phyloP scores from a whole-genome alignment of 1,140 invertebrate genomes.

The Aphidius gifuensis region DNA sequence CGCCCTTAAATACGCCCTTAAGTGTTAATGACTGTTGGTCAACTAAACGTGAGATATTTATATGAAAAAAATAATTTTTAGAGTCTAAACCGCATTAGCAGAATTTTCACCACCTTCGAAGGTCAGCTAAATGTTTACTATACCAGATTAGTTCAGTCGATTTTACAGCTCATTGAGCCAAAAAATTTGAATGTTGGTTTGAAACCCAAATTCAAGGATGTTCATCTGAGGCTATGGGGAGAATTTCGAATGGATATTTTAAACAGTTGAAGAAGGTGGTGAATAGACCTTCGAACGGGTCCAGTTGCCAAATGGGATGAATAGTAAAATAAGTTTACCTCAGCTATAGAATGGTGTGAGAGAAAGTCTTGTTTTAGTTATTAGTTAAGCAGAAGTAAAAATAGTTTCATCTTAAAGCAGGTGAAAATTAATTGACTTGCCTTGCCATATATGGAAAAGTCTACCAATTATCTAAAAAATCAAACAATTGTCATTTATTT shows the following conservation, averaged over 20 bases:
- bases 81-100: too few relatives aligned
- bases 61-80: too few relatives aligned
- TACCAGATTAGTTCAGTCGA: not conserved
- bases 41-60: too few relatives aligned
- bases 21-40: too few relatives aligned
- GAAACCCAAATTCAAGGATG: conserved; percentile 21
- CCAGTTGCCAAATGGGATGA: conserved; percentile 44
- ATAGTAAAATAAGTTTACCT: conserved; percentile 54
- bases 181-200: conserved; percentile 1
- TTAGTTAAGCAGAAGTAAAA: too few relatives aligned
- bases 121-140: not conserved
- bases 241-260: conserved; percentile 9
- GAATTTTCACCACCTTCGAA: too few relatives aligned
- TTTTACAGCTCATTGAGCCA: conserved; percentile 2
- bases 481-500: too few relatives aligned
- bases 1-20: too few relatives aligned
- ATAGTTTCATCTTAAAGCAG: too few relatives aligned
- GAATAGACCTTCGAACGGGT: not conserved
- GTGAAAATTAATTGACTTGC: too few relatives aligned
- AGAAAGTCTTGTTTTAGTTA: conserved; percentile 28
- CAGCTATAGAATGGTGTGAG: conserved; percentile 43
- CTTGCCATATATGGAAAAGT: too few relatives aligned
- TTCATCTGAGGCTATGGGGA: conserved; percentile 12
- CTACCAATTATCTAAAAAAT: too few relatives aligned
- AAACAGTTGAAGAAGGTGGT: not conserved